Evolutionary conservation across 2,888 invertebrate genomes (phyloP).

Genomic region (Siphlonurus alternatus): DNA sequence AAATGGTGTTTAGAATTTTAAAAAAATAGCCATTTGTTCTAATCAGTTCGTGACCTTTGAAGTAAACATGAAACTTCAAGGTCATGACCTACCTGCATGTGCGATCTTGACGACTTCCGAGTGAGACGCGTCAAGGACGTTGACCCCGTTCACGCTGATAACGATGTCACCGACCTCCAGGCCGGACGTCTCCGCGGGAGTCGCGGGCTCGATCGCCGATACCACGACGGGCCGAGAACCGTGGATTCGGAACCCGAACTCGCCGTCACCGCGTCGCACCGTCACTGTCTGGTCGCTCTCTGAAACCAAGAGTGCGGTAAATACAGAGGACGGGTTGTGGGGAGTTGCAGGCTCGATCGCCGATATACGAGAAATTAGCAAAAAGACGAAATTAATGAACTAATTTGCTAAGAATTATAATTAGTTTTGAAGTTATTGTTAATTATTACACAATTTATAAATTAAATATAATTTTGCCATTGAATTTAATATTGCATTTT

Average conservation of each 20-base stretch:
- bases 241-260: slow-evolving; percentile 90
- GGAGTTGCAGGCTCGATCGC: no score
- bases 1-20: no score
- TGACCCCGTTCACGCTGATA: slow-evolving; percentile 72
- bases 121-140: slow-evolving; percentile 82
- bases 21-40: no score
- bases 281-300: slow-evolving; percentile 79
- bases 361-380: no score
- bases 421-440: background rate
- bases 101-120: slow-evolving; percentile 87
- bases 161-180: slow-evolving; percentile 89
- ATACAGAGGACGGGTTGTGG: background rate
- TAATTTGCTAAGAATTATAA: background rate
- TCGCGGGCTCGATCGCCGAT: slow-evolving; percentile 85
- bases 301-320: slow-evolving; percentile 26
- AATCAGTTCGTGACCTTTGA: no score
- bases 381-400: background rate
- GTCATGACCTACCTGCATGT: slow-evolving; percentile 63
- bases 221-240: slow-evolving; percentile 94
- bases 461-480: background rate
- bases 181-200: slow-evolving; percentile 83
- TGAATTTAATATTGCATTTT: background rate
- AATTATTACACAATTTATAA: background rate
- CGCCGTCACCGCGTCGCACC: slow-evolving; percentile 60
- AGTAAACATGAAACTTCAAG: no score